Percentiles rank a stretch among this genome's conserved stretches.
Evolutionary conservation across 2,888 invertebrate species (phyloP).

Genomic region (Xanthia icteritia): DNA sequence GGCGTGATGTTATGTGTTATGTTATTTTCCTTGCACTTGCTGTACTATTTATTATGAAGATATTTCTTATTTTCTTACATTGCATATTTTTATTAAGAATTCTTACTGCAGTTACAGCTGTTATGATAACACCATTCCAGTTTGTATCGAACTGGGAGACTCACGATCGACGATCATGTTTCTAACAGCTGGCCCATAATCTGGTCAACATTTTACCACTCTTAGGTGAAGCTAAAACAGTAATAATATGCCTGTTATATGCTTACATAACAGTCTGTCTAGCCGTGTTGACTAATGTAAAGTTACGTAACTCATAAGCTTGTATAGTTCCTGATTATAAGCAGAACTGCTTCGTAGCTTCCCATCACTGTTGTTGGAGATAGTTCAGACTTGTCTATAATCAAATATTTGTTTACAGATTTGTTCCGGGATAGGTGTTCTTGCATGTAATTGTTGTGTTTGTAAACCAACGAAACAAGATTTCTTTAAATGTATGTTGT

Average conservation of each 20-base stretch:
- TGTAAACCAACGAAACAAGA: too few species aligned
- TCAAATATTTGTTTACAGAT: conserved; percentile 13
- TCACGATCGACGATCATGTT: too few species aligned
- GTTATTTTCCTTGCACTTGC: neutral
- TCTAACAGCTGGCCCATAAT: neutral
- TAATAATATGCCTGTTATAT: conserved; percentile 32
- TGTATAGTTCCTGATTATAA: conserved; percentile 41
- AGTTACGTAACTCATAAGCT: conserved; percentile 25
- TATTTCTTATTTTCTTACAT: neutral
- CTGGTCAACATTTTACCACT: conserved; percentile 2
- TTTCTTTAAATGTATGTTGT: too few species aligned
- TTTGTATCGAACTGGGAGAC: neutral
- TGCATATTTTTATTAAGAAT: neutral
- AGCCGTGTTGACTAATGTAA: conserved; percentile 34
- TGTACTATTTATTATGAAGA: neutral
- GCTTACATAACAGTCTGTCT: conserved; percentile 34
- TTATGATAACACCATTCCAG: neutral
- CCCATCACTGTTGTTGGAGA: conserved; percentile 10
- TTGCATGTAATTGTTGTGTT: neutral
- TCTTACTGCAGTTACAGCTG: neutral
- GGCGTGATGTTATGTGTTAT: neutral
- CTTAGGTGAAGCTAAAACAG: conserved; percentile 21
- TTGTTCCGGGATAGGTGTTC: neutral
- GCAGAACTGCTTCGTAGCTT: conserved; percentile 10
- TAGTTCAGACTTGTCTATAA: conserved; percentile 10